A percentile compares a stretch with the other conserved stretches of the same genome.
phyloP scores from a whole-genome alignment of 2,113 vertebrate genomes.

The Myrmophylax atrothorax region DNA sequence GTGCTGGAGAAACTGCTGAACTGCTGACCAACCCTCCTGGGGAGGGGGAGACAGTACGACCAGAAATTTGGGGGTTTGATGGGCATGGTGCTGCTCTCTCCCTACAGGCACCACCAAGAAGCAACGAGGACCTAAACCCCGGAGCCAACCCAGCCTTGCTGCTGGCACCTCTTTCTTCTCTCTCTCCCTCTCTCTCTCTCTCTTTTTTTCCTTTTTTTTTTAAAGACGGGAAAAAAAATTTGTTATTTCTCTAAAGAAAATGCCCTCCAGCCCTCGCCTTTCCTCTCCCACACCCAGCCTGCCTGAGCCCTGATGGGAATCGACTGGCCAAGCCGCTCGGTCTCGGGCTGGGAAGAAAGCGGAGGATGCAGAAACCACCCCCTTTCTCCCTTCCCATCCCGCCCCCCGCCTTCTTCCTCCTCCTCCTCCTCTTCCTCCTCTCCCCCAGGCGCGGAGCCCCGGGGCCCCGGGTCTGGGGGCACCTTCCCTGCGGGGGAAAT shows the following conservation, averaged over 20 bases:
- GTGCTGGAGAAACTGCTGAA: not conserved
- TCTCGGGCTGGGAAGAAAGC: not conserved
- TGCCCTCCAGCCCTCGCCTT: not conserved
- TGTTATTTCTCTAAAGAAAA: not conserved
- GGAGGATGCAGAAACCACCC: not conserved
- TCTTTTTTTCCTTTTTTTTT: not conserved
- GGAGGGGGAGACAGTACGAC: accelerated
- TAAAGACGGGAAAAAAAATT: not conserved
- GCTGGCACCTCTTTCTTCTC: not conserved
- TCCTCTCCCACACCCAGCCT: not conserved
- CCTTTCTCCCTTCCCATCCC: not conserved
- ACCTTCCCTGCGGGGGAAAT: not conserved
- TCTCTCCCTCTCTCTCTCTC: no score
- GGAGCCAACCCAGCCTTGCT: not conserved
- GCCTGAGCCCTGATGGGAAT: not conserved
- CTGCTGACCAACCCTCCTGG: not conserved
- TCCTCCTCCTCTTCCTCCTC: not conserved
- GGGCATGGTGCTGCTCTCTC: not conserved
- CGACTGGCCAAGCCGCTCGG: not conserved
- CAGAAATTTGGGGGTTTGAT: not conserved
- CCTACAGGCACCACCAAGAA: not conserved
- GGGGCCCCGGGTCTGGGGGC: not conserved
- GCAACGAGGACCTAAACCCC: not conserved
- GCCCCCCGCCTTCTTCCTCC: not conserved
- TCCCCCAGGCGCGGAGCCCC: not conserved